phyloP scores from a whole-genome alignment of 2,888 invertebrate species.

The Hedya salicella region DNA sequence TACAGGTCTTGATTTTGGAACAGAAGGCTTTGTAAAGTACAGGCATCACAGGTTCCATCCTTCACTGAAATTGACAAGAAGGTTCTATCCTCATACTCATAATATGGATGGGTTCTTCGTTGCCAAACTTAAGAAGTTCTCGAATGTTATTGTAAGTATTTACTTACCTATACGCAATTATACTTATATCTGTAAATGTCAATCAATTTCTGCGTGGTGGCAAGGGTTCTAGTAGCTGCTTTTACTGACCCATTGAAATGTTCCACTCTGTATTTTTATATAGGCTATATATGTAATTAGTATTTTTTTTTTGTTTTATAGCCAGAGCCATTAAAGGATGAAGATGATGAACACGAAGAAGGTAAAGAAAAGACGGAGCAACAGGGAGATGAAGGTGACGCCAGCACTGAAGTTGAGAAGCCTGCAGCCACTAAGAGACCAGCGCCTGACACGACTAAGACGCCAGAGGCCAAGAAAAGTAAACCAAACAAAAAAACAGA shows the following conservation, averaged over 20 bases:
- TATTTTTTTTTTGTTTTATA: slow-evolving; percentile 56
- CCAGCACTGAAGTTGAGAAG: slow-evolving; percentile 46
- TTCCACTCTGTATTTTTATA: no score
- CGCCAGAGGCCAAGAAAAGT: slow-evolving; percentile 65
- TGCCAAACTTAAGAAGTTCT: slow-evolving; percentile 98
- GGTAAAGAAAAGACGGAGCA: slow-evolving; percentile 51
- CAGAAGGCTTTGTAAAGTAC: slow-evolving; percentile 96
- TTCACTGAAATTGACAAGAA: slow-evolving; percentile 92
- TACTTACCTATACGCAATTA: slow-evolving; percentile 12
- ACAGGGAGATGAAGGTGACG: slow-evolving; percentile 62
- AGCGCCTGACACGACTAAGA: slow-evolving; percentile 52
- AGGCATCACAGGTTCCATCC: slow-evolving; percentile 95
- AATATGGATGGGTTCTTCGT: slow-evolving; percentile 99
- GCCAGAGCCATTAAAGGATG: slow-evolving; percentile 78
- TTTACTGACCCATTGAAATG: no score
- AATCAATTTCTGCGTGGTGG: no score
- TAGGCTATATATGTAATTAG: no score
- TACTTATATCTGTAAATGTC: no score
- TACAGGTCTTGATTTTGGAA: slow-evolving; percentile 97
- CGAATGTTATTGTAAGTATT: slow-evolving; percentile 87
- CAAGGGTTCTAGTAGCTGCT: no score
- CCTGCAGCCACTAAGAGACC: slow-evolving; percentile 59
- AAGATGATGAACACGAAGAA: slow-evolving; percentile 68
- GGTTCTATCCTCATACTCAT: slow-evolving; percentile 99
- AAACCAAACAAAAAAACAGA: slow-evolving; percentile 52